These are phyloP conservation scores for Onychostruthus taczanowskii DNA, from an alignment of 2,113 vertebrate genomes.

Conservation along the genomic window DNA sequence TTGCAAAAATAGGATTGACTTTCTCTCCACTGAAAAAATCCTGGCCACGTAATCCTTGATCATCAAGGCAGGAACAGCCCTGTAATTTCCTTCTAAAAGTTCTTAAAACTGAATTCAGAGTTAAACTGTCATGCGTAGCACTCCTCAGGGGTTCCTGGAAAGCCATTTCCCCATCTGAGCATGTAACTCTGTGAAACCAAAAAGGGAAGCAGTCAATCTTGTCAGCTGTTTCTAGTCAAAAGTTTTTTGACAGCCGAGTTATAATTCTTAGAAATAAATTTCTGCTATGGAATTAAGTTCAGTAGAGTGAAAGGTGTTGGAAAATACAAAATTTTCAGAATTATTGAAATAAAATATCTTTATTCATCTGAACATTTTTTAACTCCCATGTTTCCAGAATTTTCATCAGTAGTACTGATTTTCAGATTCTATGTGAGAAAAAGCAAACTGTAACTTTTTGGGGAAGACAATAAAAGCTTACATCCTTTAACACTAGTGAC, in stretches of 20 bases:
- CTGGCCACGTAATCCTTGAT: not conserved
- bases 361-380: not conserved
- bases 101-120: not conserved
- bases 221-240: slow-evolving; percentile 13
- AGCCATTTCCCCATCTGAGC: not conserved
- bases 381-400: not conserved
- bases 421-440: not conserved
- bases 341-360: not conserved
- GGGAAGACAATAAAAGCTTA: not conserved
- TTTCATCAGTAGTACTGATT: not conserved
- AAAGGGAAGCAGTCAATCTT: slow-evolving; percentile 23
- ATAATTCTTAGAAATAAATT: slow-evolving; percentile 2
- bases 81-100: not conserved
- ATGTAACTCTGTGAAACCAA: not conserved
- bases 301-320: not conserved
- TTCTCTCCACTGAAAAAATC: not conserved
- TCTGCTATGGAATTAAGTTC: not conserved
- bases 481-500: not conserved
- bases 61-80: not conserved
- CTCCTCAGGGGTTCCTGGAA: slow-evolving; percentile 8
- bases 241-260: not conserved
- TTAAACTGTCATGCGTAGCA: not conserved
- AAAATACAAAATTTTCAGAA: not conserved
- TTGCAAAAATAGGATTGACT: not conserved
- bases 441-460: not conserved